Conservation (phyloP, 2,113 vertebrate genomes). For the Eonycteris spelaea region DNA sequence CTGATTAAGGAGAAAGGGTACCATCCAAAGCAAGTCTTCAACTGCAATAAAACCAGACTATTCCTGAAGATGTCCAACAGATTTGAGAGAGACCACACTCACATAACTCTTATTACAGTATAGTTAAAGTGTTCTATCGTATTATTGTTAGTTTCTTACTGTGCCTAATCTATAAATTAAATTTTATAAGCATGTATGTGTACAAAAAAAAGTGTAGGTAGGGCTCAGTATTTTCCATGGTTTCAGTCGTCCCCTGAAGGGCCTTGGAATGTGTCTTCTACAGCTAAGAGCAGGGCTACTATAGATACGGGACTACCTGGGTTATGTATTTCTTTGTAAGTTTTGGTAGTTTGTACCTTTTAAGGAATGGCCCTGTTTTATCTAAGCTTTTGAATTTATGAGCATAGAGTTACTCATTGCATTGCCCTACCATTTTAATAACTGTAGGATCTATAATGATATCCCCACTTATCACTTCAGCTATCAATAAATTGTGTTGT, state of each 20-base stretch:
- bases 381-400: neutral
- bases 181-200: neutral
- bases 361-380: neutral
- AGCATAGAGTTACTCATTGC: neutral
- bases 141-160: neutral
- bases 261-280: neutral
- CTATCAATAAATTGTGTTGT: neutral
- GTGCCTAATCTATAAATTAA: neutral
- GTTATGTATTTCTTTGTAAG: neutral
- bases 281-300: neutral
- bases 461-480: neutral
- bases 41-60: no score
- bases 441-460: neutral
- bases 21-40: no score
- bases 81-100: neutral
- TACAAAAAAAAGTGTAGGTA: neutral
- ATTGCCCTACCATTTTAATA: neutral
- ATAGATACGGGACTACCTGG: neutral
- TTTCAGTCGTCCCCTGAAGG: neutral
- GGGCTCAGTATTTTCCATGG: neutral
- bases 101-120: neutral
- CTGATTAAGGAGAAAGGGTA: no score
- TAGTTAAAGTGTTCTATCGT: neutral
- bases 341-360: neutral
- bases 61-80: no score